These are phyloP conservation scores for Orius insidiosus DNA, from an alignment of 1,140 invertebrate genomes.

Conservation along the genomic window DNA sequence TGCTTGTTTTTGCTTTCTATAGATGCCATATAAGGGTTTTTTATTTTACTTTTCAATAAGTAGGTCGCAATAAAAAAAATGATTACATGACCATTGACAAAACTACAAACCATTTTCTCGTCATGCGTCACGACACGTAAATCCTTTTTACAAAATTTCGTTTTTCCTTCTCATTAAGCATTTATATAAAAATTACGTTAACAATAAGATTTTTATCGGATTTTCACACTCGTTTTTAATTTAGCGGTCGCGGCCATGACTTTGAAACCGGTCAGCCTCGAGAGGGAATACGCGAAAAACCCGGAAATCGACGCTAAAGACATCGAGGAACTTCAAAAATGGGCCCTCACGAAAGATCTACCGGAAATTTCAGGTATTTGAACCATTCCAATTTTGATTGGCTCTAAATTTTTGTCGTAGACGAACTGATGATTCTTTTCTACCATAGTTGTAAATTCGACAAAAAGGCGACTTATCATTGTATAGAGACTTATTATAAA, in stretches of 20 bases:
- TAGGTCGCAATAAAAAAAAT: no score
- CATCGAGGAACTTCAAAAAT: slow-evolving; percentile 24
- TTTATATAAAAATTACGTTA: background rate
- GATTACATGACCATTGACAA: no score
- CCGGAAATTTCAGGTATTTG: slow-evolving; percentile 21
- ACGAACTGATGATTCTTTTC: slow-evolving; percentile 40
- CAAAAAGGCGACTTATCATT: slow-evolving; percentile 38
- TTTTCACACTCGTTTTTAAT: background rate
- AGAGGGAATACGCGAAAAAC: slow-evolving; percentile 27
- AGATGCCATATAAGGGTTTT: no score
- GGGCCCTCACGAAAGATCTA: slow-evolving; percentile 28
- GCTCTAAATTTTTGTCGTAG: slow-evolving; percentile 20
- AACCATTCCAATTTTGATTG: background rate
- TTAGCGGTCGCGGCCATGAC: slow-evolving; percentile 10
- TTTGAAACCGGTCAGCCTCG: slow-evolving; percentile 18
- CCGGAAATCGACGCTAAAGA: slow-evolving; percentile 26
- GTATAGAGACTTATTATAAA: slow-evolving; percentile 44
- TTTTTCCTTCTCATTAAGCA: background rate
- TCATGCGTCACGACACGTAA: no score
- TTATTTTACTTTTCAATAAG: no score
- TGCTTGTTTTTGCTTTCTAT: no score
- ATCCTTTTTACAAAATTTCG: no score
- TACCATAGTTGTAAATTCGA: slow-evolving; percentile 43
- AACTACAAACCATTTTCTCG: no score
- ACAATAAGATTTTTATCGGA: background rate